phyloP scores from a whole-genome alignment of 1,140 invertebrate species.

The Andrena cerasifolii region DNA sequence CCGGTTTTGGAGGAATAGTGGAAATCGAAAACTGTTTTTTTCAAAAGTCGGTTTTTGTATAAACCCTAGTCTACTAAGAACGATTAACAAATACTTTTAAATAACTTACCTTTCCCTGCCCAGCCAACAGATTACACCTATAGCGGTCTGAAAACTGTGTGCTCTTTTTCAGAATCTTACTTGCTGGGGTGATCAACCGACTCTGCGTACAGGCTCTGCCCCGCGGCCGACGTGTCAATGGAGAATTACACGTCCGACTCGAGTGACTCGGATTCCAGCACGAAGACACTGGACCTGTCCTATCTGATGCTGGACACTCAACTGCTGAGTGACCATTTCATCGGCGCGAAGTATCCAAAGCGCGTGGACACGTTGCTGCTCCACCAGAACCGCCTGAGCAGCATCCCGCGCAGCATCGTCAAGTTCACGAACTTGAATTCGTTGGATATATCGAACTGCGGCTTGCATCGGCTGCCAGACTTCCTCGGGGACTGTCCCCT shows the following conservation, averaged over 20 bases:
- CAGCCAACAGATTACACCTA: too few species aligned
- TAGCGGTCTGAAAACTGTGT: too few species aligned
- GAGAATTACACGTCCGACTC: constrained; percentile 91
- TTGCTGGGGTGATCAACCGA: too few species aligned
- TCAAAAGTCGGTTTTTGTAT: too few species aligned
- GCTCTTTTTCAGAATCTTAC: neutral
- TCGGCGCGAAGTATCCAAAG: constrained; percentile 84
- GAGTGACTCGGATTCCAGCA: constrained; percentile 88
- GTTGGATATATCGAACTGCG: constrained; percentile 94
- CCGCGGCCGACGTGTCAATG: constrained; percentile 77
- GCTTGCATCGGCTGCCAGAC: constrained; percentile 89
- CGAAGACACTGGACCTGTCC: constrained; percentile 88
- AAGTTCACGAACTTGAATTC: constrained; percentile 87
- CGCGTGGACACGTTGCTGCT: constrained; percentile 88
- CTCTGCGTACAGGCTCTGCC: too few species aligned
- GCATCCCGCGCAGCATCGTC: constrained; percentile 81
- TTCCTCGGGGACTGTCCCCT: constrained; percentile 88
- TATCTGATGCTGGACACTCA: constrained; percentile 85
- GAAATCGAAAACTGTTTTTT: too few species aligned
- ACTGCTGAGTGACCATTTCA: constrained; percentile 84
- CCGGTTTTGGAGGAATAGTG: too few species aligned
- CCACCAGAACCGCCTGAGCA: constrained; percentile 87
- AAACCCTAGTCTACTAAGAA: too few species aligned
- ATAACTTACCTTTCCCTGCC: too few species aligned
- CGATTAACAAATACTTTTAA: too few species aligned